Base-by-base conservation (phyloP, 2,113 vertebrate species). In the Nansenia antarctica region DNA sequence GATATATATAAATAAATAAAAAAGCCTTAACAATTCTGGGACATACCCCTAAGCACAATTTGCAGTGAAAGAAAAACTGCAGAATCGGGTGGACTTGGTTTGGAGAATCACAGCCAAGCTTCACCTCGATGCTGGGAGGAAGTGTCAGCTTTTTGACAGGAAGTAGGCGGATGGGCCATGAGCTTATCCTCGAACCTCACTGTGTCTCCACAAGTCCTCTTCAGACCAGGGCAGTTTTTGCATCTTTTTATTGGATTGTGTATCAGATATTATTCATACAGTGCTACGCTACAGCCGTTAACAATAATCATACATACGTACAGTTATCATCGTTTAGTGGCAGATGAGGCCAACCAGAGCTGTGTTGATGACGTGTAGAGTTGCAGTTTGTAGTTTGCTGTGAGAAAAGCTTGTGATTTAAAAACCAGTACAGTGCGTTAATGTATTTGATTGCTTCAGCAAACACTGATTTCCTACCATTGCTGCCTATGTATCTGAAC, bases 21-120 rank as follows among this genome's bases (percentile, higher is more conserved):
- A 89, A 91, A 90, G 88, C 89, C 91, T 92, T 92, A 92, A 90
- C 81, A 91, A 83, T 81, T 84, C 81, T 85, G 82, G 86, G 85
- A 86, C 83, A 87, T 82, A 86, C 82, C 88, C 86, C 89, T 86
- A 92, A 93, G 91, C 91, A 93, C 91, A 92, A 92, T 84, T 84
- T 83, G 83, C 83, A 88, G 83, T 79, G 24, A 72, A 81, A 82
- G 83, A 79, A 85, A 32, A 61, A 49, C 78, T 82, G 83, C 82
- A 74, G 73, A 78, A 80, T 82, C 67, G 49, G 77, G 67, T 59
- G 74, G 74, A 85, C 73, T 80, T 74, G 79, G 72, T 69, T 74
- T 82, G 83, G 69, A 78, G 70, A 76, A 83, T 78, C 74, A 42
- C 78, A 55, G 79, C 73, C 61, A 74, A 77, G 86, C 80, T 78